A percentile compares a stretch with the other conserved stretches of the same genome.
Conservation (phyloP, 2,888 invertebrate species). For the Phortica okadai region DNA sequence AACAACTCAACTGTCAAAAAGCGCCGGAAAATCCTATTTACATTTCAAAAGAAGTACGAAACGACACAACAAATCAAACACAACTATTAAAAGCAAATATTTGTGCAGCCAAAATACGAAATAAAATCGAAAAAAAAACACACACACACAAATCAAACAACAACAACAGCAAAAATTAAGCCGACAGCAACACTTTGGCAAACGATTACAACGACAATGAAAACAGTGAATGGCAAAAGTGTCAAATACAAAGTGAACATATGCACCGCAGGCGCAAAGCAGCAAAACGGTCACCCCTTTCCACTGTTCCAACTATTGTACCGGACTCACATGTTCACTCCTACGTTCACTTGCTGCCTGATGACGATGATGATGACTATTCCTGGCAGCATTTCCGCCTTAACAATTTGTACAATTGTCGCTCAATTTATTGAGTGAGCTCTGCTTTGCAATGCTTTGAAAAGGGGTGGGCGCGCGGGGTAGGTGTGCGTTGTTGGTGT, state of each 20-base stretch:
- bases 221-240: constrained; percentile 54
- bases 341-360: constrained; percentile 28
- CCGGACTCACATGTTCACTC: no score
- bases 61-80: constrained; percentile 46
- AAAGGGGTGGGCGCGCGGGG: constrained; percentile 13
- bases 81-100: constrained; percentile 74
- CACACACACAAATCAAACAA: constrained; percentile 34
- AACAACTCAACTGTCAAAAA: constrained; percentile 62
- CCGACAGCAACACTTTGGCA: constrained; percentile 35
- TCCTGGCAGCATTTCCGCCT: constrained; percentile 72
- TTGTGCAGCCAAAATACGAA: constrained; percentile 61
- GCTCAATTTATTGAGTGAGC: constrained; percentile 62
- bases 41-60: constrained; percentile 58
- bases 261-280: constrained; percentile 53
- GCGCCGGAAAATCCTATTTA: constrained; percentile 70
- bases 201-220: constrained; percentile 3
- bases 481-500: background rate
- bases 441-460: constrained; percentile 37
- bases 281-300: constrained; percentile 19
- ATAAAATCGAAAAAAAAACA: constrained; percentile 23
- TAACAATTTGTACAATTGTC: constrained; percentile 74
- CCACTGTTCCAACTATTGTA: background rate
- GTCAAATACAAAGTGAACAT: constrained; percentile 71
- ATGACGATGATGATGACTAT: constrained; percentile 47
- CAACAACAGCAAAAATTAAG: constrained; percentile 36